phyloP scores from a whole-genome alignment of 2,797 vertebrate genomes.

The Amblyraja radiata region DNA sequence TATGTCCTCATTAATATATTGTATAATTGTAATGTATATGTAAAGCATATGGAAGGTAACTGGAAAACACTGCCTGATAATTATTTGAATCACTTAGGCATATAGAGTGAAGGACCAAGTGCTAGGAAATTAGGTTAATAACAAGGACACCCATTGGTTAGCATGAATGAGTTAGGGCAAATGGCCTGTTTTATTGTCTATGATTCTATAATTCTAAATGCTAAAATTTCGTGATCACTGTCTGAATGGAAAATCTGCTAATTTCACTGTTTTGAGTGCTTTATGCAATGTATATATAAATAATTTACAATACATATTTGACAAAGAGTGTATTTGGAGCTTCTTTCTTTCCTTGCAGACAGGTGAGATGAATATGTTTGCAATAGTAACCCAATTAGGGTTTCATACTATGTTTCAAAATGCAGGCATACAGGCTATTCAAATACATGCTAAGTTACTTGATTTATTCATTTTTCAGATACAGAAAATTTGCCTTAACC shows the following conservation, averaged over 20 bases:
- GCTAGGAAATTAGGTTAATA: too few species aligned
- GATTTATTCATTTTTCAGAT: conserved; percentile 23
- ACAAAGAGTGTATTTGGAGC: neutral
- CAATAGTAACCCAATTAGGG: neutral
- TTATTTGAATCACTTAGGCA: too few species aligned
- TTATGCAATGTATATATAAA: neutral
- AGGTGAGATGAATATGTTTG: neutral
- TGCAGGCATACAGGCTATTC: neutral
- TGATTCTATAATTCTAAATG: neutral
- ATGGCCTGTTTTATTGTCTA: too few species aligned
- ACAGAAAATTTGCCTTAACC: conserved; percentile 4
- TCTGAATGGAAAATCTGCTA: neutral
- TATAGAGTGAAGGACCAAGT: too few species aligned
- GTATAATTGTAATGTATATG: too few species aligned
- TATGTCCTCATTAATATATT: too few species aligned
- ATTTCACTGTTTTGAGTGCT: neutral
- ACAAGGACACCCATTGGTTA: too few species aligned
- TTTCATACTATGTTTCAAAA: neutral
- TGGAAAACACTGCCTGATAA: too few species aligned
- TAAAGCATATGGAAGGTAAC: too few species aligned
- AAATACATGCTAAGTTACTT: neutral
- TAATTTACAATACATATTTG: neutral
- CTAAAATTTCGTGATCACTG: neutral
- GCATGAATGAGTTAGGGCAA: too few species aligned
- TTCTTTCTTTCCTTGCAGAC: neutral